These are phyloP conservation scores for Caenorhabditis japonica DNA, from an alignment of 2,888 invertebrate species.

Conservation along the genomic window DNA sequence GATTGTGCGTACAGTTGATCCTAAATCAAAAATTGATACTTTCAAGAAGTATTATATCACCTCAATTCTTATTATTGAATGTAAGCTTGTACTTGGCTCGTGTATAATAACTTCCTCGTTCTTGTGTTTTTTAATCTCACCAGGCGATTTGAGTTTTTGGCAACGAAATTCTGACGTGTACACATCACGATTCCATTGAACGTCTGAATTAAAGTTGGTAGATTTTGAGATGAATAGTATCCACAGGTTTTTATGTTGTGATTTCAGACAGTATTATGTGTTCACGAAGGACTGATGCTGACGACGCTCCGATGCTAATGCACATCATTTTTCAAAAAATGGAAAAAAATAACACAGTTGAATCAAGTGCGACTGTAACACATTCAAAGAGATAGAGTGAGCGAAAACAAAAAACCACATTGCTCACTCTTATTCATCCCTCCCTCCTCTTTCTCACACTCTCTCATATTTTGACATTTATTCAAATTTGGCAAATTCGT, in stretches of 20 bases:
- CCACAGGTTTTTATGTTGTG: neutral
- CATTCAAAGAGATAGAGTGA: no score
- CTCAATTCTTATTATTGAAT: conserved; percentile 29
- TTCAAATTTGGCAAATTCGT: no score
- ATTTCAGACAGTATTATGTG: no score
- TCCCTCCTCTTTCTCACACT: no score
- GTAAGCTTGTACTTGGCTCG: conserved; percentile 25
- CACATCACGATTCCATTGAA: conserved; percentile 57
- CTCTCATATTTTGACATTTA: no score
- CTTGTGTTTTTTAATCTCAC: conserved; percentile 24
- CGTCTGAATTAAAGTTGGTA: conserved; percentile 36
- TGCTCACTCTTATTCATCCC: no score
- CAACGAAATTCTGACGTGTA: conserved; percentile 20
- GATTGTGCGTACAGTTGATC: conserved; percentile 21
- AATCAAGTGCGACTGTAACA: no score
- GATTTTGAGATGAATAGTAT: neutral
- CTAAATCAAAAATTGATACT: conserved; percentile 19
- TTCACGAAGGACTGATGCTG: no score
- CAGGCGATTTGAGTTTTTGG: conserved; percentile 12
- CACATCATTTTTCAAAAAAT: no score
- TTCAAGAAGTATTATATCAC: conserved; percentile 15
- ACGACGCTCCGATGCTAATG: no score
- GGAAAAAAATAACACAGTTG: no score
- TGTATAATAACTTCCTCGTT: conserved; percentile 10
- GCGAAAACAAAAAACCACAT: no score